A percentile compares a stretch with the other conserved stretches of the same genome.
phyloP scores from a whole-genome alignment of 2,888 invertebrate genomes.

The Dryobota labecula region DNA sequence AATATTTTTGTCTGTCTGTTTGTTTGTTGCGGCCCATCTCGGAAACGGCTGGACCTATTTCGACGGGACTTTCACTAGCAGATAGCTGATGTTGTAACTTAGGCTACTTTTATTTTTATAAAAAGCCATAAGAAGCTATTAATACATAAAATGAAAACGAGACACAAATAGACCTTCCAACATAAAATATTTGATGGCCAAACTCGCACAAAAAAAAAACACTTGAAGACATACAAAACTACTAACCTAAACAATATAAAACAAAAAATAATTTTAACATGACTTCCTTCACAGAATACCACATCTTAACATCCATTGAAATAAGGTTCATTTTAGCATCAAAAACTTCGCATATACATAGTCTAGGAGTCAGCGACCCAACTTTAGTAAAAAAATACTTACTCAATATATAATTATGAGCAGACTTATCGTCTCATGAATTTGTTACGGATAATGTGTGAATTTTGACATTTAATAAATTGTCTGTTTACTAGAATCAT shows the following conservation, averaged over 20 bases:
- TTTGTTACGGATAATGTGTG: slow-evolving; percentile 34
- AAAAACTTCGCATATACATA: not conserved
- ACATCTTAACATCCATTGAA: rapidly evolving
- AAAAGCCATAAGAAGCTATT: too few relatives aligned
- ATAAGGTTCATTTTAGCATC: slow-evolving; percentile 36
- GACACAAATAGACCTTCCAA: slow-evolving; percentile 4
- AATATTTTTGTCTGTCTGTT: too few relatives aligned
- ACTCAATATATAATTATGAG: slow-evolving; percentile 47
- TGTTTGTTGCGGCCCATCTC: too few relatives aligned
- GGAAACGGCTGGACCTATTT: too few relatives aligned
- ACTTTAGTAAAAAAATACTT: slow-evolving; percentile 43
- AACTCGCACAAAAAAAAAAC: slow-evolving; percentile 52
- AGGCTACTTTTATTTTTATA: too few relatives aligned
- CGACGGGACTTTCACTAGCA: too few relatives aligned
- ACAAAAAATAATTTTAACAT: slow-evolving; percentile 32
- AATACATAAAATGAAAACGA: too few relatives aligned
- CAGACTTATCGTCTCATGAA: slow-evolving; percentile 60
- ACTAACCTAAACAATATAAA: slow-evolving; percentile 61
- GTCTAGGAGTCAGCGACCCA: slow-evolving; percentile 62
- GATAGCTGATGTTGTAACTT: too few relatives aligned
- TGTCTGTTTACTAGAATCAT: not conserved
- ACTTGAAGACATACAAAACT: slow-evolving; percentile 61
- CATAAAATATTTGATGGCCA: slow-evolving; percentile 7
- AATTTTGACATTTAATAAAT: slow-evolving; percentile 30
- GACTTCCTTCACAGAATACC: not conserved